These are phyloP conservation scores for Cercopithecus mona DNA, from an alignment of 2,113 vertebrate genomes.

Conservation along the genomic window DNA sequence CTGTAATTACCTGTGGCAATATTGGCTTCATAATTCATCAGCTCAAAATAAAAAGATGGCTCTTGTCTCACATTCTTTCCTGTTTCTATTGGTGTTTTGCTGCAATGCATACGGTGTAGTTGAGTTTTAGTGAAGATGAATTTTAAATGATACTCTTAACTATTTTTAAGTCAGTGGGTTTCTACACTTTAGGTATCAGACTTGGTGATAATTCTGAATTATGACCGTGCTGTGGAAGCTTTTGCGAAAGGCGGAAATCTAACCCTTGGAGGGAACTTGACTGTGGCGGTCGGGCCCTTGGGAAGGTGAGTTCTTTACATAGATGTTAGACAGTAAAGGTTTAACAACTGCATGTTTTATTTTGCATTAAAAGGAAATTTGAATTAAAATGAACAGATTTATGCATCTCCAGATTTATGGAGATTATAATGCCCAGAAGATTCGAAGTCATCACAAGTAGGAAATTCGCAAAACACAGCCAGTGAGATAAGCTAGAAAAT, in stretches of 20 bases:
- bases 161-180: background rate
- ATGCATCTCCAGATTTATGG: background rate
- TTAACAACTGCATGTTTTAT: background rate
- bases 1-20: too few relatives aligned
- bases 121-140: background rate
- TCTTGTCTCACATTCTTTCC: background rate
- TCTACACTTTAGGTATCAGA: slow-evolving; percentile 91
- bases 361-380: background rate
- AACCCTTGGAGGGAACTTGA: slow-evolving; percentile 96
- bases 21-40: accelerated
- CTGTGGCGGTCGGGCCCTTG: slow-evolving; percentile 95
- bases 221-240: slow-evolving; percentile 94
- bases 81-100: background rate
- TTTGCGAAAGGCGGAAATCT: slow-evolving; percentile 98
- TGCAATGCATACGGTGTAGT: accelerated
- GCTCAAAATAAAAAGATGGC: background rate
- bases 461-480: background rate
- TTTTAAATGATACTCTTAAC: background rate
- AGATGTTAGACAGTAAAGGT: background rate
- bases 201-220: slow-evolving; percentile 97
- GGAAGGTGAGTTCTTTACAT: slow-evolving; percentile 85
- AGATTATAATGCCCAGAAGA: background rate
- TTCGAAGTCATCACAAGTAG: background rate
- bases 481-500: background rate
- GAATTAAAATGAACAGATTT: background rate